phyloP scores from a whole-genome alignment of 2,888 invertebrate genomes.

The Cosmorhoe ocellata region DNA sequence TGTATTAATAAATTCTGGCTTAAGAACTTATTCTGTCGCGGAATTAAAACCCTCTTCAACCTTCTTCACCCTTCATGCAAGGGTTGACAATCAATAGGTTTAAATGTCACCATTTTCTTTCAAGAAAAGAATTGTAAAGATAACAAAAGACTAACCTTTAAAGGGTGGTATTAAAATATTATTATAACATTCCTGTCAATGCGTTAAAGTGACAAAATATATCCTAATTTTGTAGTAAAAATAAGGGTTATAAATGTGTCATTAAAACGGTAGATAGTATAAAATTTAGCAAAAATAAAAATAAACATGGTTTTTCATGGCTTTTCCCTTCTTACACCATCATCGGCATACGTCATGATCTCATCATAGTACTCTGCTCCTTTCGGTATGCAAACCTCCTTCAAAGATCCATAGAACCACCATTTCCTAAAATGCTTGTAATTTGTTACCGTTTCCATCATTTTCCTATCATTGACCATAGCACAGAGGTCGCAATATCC shows the following conservation, averaged over 20 bases:
- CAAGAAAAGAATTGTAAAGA: conserved; percentile 15
- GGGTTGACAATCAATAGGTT: conserved; percentile 20
- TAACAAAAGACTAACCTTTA: conserved; percentile 26
- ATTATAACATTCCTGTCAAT: conserved; percentile 6
- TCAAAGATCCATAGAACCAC: conserved; percentile 56
- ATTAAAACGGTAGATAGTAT: no score
- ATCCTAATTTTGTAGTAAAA: no score
- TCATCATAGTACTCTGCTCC: conserved; percentile 42
- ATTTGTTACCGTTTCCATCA: conserved; percentile 30
- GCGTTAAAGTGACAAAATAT: no score
- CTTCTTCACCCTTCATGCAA: conserved; percentile 16
- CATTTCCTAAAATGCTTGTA: conserved; percentile 56
- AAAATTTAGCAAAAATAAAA: no score
- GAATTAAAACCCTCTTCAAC: conserved; percentile 9
- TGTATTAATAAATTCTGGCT: conserved; percentile 7
- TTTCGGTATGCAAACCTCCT: conserved; percentile 43
- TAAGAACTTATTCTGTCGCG: conserved; percentile 1
- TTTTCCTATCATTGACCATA: conserved; percentile 46
- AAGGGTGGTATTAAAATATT: conserved; percentile 20
- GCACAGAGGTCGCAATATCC: conserved; percentile 61
- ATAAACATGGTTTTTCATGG: not conserved
- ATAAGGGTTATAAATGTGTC: no score
- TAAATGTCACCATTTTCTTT: conserved; percentile 32
- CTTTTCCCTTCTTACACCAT: not conserved
- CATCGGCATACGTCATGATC: conserved; percentile 38